Percentiles rank a stretch among this genome's conserved stretches.
These are phyloP conservation scores for Globicephala melas DNA, from an alignment of 2,113 vertebrate genomes.

Conservation along the genomic window DNA sequence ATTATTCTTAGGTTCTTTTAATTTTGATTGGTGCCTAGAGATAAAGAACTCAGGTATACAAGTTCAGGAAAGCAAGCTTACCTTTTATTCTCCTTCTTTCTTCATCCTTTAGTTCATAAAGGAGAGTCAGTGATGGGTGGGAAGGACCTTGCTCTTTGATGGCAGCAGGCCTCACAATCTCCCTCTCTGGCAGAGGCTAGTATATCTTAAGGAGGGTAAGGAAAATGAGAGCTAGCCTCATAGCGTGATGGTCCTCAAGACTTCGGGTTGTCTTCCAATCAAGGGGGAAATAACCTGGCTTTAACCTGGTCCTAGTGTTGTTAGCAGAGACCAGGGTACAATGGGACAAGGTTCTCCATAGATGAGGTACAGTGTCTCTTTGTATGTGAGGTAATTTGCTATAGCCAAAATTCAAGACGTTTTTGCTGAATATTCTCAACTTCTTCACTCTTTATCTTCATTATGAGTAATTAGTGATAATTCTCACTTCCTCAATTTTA, in stretches of 20 bases:
- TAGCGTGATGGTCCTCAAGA: background rate
- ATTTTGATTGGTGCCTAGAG: background rate
- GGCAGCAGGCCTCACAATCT: background rate
- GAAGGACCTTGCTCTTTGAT: background rate
- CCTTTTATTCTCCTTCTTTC: background rate
- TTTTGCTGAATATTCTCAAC: background rate
- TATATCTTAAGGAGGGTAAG: background rate
- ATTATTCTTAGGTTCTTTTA: background rate
- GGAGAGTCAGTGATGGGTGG: background rate
- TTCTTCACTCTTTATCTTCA: background rate
- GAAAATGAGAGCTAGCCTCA: background rate
- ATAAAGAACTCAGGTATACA: background rate
- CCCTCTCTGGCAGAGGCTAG: background rate
- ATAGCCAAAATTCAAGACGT: background rate
- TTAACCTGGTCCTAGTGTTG: background rate
- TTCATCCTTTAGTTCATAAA: background rate
- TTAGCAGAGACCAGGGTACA: background rate
- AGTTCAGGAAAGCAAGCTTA: background rate
- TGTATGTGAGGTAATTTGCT: background rate
- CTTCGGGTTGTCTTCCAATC: background rate
- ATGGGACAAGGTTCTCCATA: background rate
- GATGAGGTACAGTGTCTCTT: background rate
- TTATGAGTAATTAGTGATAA: background rate
- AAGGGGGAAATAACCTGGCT: background rate
- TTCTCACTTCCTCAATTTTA: background rate